These are phyloP conservation scores for Semnornis frantzii DNA, from an alignment of 2,113 vertebrate species.

Conservation along the genomic window DNA sequence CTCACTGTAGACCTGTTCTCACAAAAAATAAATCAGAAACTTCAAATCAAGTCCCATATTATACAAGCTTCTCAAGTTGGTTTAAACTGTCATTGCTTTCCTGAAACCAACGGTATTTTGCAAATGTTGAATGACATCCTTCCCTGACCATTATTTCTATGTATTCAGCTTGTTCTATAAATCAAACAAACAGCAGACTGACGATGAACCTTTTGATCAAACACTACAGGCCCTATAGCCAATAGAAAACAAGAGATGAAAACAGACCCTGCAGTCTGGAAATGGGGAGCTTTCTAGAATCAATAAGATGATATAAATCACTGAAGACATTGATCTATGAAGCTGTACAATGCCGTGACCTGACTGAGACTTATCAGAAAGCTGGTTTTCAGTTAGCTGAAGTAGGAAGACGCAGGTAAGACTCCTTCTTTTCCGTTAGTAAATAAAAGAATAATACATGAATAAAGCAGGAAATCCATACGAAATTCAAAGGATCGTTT, in stretches of 20 bases:
- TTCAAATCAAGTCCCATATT: not conserved
- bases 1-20: not conserved
- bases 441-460: not conserved
- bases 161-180: not conserved
- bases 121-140: not conserved
- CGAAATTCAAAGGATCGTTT: not conserved
- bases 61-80: not conserved
- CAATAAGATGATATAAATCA: conserved; percentile 27
- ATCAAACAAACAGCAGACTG: conserved; percentile 5
- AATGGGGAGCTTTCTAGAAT: conserved; percentile 11
- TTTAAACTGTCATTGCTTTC: not conserved
- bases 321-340: conserved; percentile 34
- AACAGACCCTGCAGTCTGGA: not conserved
- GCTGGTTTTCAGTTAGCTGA: not conserved
- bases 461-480: not conserved
- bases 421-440: not conserved
- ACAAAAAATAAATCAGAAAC: not conserved
- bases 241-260: not conserved
- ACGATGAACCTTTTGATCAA: conserved; percentile 3
- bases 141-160: not conserved
- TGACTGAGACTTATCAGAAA: conserved; percentile 32
- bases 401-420: not conserved
- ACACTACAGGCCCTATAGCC: not conserved
- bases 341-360: not conserved
- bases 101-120: not conserved